These are phyloP conservation scores for Macrostomum cliftonense DNA, from an alignment of 2,888 invertebrate species.

Conservation along the genomic window DNA sequence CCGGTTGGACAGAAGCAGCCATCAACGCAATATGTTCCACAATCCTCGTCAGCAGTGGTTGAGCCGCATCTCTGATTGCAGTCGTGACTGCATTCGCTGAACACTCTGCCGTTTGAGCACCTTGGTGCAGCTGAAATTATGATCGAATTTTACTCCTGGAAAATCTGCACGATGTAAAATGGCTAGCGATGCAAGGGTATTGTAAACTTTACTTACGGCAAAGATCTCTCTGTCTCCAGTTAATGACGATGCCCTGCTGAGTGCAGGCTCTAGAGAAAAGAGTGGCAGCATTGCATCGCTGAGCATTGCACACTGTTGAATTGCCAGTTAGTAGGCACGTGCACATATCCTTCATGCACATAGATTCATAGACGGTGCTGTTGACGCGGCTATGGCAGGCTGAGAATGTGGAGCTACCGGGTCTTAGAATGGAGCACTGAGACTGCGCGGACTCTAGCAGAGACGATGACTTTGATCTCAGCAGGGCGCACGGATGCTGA, in stretches of 20 bases:
- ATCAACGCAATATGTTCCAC: conserved; percentile 9
- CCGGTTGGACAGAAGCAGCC: conserved; percentile 10
- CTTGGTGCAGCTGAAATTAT: conserved; percentile 1
- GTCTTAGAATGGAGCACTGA: neutral
- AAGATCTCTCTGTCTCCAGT: conserved; percentile 13
- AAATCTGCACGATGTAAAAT: no score
- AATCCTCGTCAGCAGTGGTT: conserved; percentile 4
- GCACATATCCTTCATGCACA: conserved; percentile 14
- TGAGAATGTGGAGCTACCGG: no score
- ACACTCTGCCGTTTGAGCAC: conserved; percentile 6
- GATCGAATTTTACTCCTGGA: no score
- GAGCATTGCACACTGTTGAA: neutral
- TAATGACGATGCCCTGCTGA: conserved; percentile 11
- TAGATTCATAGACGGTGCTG: conserved; percentile 4
- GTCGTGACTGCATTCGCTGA: conserved; percentile 7
- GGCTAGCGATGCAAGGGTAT: neutral
- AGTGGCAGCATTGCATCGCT: conserved; percentile 11
- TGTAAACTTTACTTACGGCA: conserved; percentile 12
- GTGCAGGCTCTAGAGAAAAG: conserved; percentile 14
- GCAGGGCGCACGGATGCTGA: conserved; percentile 3
- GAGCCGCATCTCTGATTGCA: conserved; percentile 9
- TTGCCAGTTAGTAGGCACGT: conserved; percentile 4
- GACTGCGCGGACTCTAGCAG: neutral
- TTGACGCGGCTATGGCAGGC: conserved; percentile 10
- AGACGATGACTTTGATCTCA: conserved; percentile 2